Conservation (phyloP, 2,113 vertebrate species). For the Erythrolamprus reginae region DNA sequence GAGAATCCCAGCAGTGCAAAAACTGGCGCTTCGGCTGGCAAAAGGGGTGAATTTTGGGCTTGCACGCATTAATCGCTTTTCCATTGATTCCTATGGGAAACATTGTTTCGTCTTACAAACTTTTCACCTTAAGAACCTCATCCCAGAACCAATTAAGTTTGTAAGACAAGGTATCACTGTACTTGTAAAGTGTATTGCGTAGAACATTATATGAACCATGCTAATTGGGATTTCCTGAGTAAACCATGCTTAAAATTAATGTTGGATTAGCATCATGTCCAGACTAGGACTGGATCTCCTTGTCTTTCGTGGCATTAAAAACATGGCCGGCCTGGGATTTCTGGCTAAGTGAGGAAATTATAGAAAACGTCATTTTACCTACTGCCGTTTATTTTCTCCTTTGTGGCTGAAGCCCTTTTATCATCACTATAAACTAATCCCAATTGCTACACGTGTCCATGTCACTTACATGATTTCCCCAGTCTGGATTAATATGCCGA, state of each 20-base stretch:
- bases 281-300: background rate
- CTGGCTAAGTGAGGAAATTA: background rate
- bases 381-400: background rate
- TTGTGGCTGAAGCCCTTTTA: background rate
- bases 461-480: background rate
- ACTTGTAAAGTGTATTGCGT: background rate
- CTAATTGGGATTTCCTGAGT: background rate
- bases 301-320: background rate
- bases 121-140: too few relatives aligned
- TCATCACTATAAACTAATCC: fast-evolving
- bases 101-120: too few relatives aligned
- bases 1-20: too few relatives aligned
- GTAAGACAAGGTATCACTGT: too few relatives aligned
- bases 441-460: fast-evolving
- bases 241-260: background rate
- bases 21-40: too few relatives aligned
- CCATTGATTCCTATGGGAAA: too few relatives aligned
- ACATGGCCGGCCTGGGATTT: background rate
- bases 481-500: background rate
- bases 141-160: too few relatives aligned
- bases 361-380: background rate
- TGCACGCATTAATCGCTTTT: too few relatives aligned
- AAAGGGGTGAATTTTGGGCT: too few relatives aligned
- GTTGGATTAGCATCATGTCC: background rate
- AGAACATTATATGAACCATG: background rate